These are phyloP conservation scores for Piscicola geometra DNA, from an alignment of 2,888 invertebrate species.

Conservation along the genomic window DNA sequence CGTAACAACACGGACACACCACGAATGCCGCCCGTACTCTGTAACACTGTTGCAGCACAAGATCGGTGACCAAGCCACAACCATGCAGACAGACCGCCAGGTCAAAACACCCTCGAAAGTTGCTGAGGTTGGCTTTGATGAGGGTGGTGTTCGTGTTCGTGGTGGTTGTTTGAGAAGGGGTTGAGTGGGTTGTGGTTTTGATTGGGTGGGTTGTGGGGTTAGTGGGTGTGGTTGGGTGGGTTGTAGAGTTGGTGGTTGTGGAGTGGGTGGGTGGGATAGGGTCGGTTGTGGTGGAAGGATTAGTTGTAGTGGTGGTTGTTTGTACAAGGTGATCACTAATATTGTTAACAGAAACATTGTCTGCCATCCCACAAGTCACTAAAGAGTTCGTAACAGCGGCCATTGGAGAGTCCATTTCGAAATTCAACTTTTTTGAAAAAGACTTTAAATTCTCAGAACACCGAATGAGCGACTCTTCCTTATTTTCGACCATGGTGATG, in stretches of 20 bases:
- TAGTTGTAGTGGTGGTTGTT: not conserved
- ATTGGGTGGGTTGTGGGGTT: not conserved
- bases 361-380: not conserved
- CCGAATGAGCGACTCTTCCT: slow-evolving; percentile 74
- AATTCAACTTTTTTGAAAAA: slow-evolving; percentile 65
- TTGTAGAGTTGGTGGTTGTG: not conserved
- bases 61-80: slow-evolving; percentile 88
- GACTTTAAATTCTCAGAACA: slow-evolving; percentile 71
- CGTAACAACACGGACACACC: slow-evolving; percentile 90
- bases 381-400: not conserved
- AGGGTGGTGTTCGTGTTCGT: not conserved
- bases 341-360: slow-evolving; percentile 13
- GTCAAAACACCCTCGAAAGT: slow-evolving; percentile 71
- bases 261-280: too few species aligned
- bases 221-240: not conserved
- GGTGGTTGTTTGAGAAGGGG: too few species aligned
- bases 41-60: slow-evolving; percentile 79
- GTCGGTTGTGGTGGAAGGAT: too few species aligned
- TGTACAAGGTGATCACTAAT: not conserved
- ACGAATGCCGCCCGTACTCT: slow-evolving; percentile 74
- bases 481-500: slow-evolving; percentile 81
- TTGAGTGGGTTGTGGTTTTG: not conserved
- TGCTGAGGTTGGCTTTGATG: slow-evolving; percentile 77
- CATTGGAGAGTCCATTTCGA: slow-evolving; percentile 63
- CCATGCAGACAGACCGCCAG: slow-evolving; percentile 86